Evolutionary conservation across 2,888 invertebrate species (phyloP).

Genomic region (Erpobdella octoculata): DNA sequence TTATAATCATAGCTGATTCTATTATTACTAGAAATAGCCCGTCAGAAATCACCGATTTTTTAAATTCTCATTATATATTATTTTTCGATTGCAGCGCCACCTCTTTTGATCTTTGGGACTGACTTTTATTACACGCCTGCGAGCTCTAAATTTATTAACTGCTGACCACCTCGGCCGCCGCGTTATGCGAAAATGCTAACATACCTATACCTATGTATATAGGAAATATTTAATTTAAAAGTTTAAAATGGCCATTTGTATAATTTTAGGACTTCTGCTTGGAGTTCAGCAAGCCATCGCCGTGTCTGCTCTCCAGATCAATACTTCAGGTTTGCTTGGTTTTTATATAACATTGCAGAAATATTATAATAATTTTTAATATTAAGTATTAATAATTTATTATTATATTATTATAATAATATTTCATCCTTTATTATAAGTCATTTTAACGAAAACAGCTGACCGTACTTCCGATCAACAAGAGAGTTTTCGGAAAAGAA

Average conservation of each 20-base stretch:
- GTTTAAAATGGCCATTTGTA: too few species aligned
- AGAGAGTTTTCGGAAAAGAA: slow-evolving; percentile 58
- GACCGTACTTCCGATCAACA: slow-evolving; percentile 47
- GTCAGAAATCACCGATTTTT: too few species aligned
- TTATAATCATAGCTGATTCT: neutral
- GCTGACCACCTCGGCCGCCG: too few species aligned
- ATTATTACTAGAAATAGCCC: too few species aligned
- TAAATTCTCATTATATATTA: too few species aligned
- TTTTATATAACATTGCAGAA: neutral
- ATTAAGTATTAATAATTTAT: neutral
- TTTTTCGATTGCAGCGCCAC: too few species aligned
- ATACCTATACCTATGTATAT: too few species aligned
- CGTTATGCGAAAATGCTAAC: too few species aligned
- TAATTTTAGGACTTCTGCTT: slow-evolving; percentile 75
- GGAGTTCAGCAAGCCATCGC: slow-evolving; percentile 78
- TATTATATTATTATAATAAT: neutral
- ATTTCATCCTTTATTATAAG: neutral
- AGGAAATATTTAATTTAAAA: too few species aligned
- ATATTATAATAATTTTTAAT: neutral
- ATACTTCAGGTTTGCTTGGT: slow-evolving; percentile 59
- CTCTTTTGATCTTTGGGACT: too few species aligned
- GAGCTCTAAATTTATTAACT: too few species aligned
- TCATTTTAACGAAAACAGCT: slow-evolving; percentile 46
- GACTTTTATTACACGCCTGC: too few species aligned
- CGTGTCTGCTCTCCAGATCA: slow-evolving; percentile 84